Evolutionary conservation across 2,888 invertebrate genomes (phyloP), one percentile per base, ranked within the genome.

Genomic region (Ornithoptera priamus): DNA sequence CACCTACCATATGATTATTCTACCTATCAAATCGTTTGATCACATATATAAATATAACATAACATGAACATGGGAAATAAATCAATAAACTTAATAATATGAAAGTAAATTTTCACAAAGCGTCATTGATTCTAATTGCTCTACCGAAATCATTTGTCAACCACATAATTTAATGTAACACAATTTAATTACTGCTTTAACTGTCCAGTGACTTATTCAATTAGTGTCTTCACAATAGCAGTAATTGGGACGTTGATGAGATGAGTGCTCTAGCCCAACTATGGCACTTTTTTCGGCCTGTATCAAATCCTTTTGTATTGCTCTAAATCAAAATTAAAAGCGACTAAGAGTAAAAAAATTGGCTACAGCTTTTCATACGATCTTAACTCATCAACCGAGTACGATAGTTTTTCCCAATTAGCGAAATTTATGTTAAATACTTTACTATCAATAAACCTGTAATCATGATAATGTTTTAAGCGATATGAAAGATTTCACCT

Each of bases 151-250:
- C 18, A n/a, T 60, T 22, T 60, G 60, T 17, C 24, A 60, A 60
- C 60, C 60, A 36, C 60, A 5, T 60, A 30, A 60, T 60, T 60
- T 22, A 60, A 30, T 60, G 36, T 60, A 36, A 5, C 60, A 36
- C 60, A 60, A 60, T 24, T 60, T 6, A 60, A 36, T 22, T 60
- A 60, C 36, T 5, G 18, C 36, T 60, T 36, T 6, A 60, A 30
- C 17, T 30, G 60, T 1, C 60, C 22, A 18, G 30, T 30, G 24
- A 36, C 18, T 36, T 60, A 18, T 60, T 36, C 15, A 36, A 36
- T 60, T 60, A 60, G 6, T 36, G 24, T 24, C 24, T 4, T 60
- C n/a, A 59, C 46, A 59, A 24, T 24, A 7, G 42, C 42, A 42
- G 15, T 4, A 42, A n/a, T 50, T 50, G 12, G n/a, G 18, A 7